A percentile compares a stretch with the other conserved stretches of the same genome.
These are phyloP conservation scores for Pitangus sulphuratus DNA, from an alignment of 2,797 vertebrate species.

Conservation along the genomic window DNA sequence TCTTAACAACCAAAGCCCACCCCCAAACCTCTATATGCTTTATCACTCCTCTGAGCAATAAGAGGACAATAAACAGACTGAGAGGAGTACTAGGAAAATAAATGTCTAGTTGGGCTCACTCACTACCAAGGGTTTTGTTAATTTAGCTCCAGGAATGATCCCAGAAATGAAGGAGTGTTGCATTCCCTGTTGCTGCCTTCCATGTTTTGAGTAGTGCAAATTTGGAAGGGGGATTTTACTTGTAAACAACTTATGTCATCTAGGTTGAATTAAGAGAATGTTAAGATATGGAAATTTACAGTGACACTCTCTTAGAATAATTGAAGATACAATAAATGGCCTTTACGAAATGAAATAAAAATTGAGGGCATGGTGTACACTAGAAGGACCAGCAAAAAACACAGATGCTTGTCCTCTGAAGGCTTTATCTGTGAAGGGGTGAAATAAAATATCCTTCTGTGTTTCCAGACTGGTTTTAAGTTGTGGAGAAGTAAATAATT, in stretches of 20 bases:
- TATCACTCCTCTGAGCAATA: neutral
- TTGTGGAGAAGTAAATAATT: neutral
- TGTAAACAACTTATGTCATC: neutral
- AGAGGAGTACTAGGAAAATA: neutral
- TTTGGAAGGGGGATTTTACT: neutral
- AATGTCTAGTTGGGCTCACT: neutral
- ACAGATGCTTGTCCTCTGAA: neutral
- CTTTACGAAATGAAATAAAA: neutral
- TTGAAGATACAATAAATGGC: neutral
- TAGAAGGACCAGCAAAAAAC: neutral
- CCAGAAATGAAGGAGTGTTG: neutral
- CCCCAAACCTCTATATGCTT: neutral
- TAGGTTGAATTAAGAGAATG: neutral
- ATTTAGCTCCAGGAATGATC: neutral
- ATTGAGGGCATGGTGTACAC: neutral
- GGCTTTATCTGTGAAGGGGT: neutral
- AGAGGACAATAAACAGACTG: neutral
- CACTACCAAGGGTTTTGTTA: neutral
- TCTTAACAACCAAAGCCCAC: neutral
- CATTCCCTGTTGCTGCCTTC: neutral
- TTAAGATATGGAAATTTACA: neutral
- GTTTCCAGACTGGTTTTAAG: neutral
- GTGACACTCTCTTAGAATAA: neutral
- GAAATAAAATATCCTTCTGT: neutral
- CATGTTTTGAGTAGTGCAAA: neutral